Conservation (phyloP, 2,113 vertebrate species). For the Strix uralensis region DNA sequence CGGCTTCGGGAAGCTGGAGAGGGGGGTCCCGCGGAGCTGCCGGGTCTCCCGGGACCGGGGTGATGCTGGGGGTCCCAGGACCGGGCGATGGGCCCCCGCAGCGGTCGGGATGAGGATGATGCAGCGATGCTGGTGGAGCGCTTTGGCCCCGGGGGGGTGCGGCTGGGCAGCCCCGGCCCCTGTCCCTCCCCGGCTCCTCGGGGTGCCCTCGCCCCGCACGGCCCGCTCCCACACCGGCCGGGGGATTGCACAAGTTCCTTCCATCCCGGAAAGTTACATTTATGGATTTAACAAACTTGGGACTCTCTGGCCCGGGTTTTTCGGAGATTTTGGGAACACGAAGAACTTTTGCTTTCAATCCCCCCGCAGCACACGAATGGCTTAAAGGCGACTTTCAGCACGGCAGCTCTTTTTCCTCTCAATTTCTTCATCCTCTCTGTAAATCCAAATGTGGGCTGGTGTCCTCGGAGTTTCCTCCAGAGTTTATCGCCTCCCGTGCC, state of each 20-base stretch:
- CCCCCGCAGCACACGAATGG: background rate
- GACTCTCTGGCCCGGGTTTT: background rate
- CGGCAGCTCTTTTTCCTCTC: background rate
- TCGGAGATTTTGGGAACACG: background rate
- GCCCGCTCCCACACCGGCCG: background rate
- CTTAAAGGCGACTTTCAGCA: background rate
- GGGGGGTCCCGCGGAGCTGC: background rate
- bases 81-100: background rate
- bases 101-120: background rate
- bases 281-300: constrained; percentile 35
- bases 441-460: background rate
- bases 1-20: background rate
- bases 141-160: background rate
- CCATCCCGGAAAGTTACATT: background rate
- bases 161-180: background rate
- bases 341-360: background rate
- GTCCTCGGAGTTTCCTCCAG: background rate
- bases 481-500: background rate
- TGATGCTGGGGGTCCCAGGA: background rate
- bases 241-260: background rate
- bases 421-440: background rate
- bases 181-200: background rate
- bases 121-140: background rate
- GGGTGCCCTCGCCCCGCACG: background rate
- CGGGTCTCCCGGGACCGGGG: too few species aligned